Percentiles rank a stretch among this genome's conserved stretches.
Conservation (phyloP, 92 coral and sea anemone species). For the Palythoa grandis region DNA sequence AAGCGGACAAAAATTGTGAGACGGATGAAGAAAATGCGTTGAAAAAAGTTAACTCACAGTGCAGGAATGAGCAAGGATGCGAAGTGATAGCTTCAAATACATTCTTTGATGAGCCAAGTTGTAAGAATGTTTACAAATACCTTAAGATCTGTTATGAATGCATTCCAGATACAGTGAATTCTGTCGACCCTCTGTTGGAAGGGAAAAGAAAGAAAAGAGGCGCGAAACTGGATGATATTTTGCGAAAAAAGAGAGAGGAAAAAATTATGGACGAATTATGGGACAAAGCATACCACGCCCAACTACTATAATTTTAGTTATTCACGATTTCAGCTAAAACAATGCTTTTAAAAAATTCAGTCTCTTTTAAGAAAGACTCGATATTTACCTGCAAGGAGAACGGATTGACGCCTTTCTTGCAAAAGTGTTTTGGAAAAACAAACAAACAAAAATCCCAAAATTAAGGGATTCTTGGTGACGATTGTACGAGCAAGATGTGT, state of each 20-base stretch:
- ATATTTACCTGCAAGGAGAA: too few relatives aligned
- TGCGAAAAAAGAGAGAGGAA: slow-evolving; percentile 71
- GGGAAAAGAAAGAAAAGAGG: slow-evolving; percentile 90
- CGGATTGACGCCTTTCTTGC: too few relatives aligned
- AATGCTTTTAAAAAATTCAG: too few relatives aligned
- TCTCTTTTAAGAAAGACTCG: too few relatives aligned
- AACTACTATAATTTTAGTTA: slow-evolving; percentile 28
- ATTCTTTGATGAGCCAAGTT: slow-evolving; percentile 95
- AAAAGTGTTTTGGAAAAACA: too few relatives aligned
- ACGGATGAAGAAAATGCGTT: slow-evolving; percentile 87
- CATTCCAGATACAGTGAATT: slow-evolving; percentile 80
- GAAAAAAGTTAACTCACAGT: slow-evolving; percentile 86
- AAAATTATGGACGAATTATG: slow-evolving; percentile 72
- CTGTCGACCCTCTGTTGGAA: slow-evolving; percentile 75
- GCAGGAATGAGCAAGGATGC: slow-evolving; percentile 92
- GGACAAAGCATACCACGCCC: slow-evolving; percentile 67
- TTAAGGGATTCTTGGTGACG: too few relatives aligned
- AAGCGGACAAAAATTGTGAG: slow-evolving; percentile 82
- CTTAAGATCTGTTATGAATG: slow-evolving; percentile 97
- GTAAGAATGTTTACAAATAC: slow-evolving; percentile 92
- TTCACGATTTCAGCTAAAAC: not conserved
- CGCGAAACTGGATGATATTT: slow-evolving; percentile 68
- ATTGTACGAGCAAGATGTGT: too few relatives aligned
- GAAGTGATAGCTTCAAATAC: slow-evolving; percentile 97
- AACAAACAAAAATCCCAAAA: too few relatives aligned